These are phyloP conservation scores for Limenitis camilla DNA, from an alignment of 2,888 invertebrate species.

Conservation along the genomic window DNA sequence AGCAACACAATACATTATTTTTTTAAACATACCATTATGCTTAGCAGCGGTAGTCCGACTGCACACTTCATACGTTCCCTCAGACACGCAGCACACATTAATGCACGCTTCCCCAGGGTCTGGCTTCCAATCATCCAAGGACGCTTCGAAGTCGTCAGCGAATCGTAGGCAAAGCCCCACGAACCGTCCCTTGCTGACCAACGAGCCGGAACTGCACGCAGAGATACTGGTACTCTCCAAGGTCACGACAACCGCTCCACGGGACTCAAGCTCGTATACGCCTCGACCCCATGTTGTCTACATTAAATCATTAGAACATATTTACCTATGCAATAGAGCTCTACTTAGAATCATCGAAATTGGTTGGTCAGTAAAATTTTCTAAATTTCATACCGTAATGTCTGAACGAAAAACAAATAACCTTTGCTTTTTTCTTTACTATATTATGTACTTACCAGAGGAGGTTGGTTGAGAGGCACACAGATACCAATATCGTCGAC, in stretches of 20 bases:
- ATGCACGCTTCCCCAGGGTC: slow-evolving; percentile 86
- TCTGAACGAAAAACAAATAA: background rate
- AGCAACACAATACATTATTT: too few species aligned
- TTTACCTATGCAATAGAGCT: background rate
- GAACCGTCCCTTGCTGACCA: slow-evolving; percentile 94
- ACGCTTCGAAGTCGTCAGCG: slow-evolving; percentile 97
- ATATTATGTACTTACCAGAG: slow-evolving; percentile 61
- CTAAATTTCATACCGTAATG: too few species aligned
- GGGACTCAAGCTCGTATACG: slow-evolving; percentile 83
- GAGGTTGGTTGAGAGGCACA: slow-evolving; percentile 89
- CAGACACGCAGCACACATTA: slow-evolving; percentile 97
- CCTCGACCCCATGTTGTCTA: slow-evolving; percentile 57
- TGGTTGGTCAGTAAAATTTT: too few species aligned
- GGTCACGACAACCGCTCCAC: slow-evolving; percentile 95
- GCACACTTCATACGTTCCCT: slow-evolving; percentile 98
- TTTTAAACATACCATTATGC: slow-evolving; percentile 75
- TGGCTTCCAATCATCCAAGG: slow-evolving; percentile 98
- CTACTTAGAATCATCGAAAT: too few species aligned
- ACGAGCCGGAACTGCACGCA: slow-evolving; percentile 95
- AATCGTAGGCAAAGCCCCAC: slow-evolving; percentile 94
- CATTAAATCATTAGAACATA: background rate
- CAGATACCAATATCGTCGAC: slow-evolving; percentile 98
- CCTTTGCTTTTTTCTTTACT: background rate
- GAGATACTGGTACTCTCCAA: slow-evolving; percentile 95
- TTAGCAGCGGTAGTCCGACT: slow-evolving; percentile 92